A percentile compares a stretch with the other conserved stretches of the same genome.
Conservation (phyloP, 1,140 invertebrate species). For the Mamestra configurata region DNA sequence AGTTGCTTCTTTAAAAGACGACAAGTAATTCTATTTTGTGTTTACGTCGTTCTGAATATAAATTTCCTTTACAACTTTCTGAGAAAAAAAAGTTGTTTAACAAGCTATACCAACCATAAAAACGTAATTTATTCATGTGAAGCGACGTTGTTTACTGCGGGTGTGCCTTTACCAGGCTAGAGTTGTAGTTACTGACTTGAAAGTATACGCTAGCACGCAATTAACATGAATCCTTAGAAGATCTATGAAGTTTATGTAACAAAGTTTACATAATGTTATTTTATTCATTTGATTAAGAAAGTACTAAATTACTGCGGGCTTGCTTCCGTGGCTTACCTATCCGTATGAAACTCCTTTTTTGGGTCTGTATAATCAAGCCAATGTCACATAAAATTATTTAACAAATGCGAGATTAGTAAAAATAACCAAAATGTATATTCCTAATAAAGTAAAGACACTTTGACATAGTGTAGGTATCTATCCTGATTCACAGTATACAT, state of each 20-base stretch:
- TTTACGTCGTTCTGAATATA: no score
- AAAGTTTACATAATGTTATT: background rate
- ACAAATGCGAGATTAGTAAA: no score
- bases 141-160: background rate
- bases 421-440: no score
- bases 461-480: no score
- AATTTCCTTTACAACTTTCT: no score
- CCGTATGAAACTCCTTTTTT: no score
- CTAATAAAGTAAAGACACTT: no score
- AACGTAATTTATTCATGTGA: background rate
- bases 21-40: background rate
- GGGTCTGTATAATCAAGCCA: no score
- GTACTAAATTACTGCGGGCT: no score
- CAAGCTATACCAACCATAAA: background rate
- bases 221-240: constrained; percentile 3
- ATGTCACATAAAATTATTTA: no score
- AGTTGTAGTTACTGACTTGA: background rate
- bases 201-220: background rate
- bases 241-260: background rate
- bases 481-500: background rate
- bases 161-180: background rate
- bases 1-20: background rate
- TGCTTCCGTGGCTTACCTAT: no score
- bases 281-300: no score
- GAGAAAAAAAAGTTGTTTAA: background rate